phyloP scores from a whole-genome alignment of 2,113 vertebrate genomes.

The Anas platyrhynchos region DNA sequence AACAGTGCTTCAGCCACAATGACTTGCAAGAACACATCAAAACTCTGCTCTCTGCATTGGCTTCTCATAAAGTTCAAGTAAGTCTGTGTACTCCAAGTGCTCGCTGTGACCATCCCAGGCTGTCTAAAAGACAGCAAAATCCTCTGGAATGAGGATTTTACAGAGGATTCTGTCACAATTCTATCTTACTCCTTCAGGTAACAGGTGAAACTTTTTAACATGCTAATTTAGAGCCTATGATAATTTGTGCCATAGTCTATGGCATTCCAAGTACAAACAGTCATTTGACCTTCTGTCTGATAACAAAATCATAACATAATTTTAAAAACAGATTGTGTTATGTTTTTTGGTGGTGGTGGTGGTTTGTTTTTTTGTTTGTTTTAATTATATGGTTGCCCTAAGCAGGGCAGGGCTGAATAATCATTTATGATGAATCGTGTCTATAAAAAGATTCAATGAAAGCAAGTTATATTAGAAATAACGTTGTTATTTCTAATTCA shows the following conservation, averaged over 20 bases:
- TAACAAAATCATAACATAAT: constrained; percentile 24
- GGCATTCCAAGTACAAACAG: background rate
- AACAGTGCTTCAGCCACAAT: background rate
- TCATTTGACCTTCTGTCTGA: constrained; percentile 14
- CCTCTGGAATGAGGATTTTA: background rate
- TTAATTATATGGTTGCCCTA: background rate
- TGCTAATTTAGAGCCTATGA: background rate
- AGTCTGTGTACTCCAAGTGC: background rate
- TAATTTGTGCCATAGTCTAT: constrained; percentile 16
- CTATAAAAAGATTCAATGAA: background rate
- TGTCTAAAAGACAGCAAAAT: background rate
- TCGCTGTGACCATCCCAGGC: background rate
- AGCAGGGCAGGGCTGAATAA: background rate
- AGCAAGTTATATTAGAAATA: background rate
- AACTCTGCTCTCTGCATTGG: background rate
- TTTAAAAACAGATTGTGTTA: background rate
- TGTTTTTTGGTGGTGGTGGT: no score
- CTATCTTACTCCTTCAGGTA: background rate
- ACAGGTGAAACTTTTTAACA: background rate
- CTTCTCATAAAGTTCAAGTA: background rate
- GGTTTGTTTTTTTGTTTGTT: background rate
- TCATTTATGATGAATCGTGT: constrained; percentile 13
- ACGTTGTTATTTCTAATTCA: background rate
- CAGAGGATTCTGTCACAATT: no score
- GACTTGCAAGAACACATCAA: background rate